phyloP scores from a whole-genome alignment of 2,888 invertebrate species.

The Troides oblongomaculatus region DNA sequence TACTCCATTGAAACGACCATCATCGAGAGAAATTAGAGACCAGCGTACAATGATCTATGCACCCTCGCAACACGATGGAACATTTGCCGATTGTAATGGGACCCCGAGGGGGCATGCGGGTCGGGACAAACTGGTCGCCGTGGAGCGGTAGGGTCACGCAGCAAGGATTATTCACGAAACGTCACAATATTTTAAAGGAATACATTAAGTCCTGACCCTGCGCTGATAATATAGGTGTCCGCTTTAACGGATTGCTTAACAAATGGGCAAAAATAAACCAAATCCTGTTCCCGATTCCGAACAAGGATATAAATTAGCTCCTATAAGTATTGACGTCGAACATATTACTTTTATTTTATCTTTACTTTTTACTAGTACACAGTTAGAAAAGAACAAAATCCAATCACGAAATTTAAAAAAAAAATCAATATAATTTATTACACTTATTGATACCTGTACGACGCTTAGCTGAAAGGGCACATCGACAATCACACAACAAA shows the following conservation, averaged over 20 bases:
- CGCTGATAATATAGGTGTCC: conserved; percentile 63
- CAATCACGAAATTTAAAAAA: too few species aligned
- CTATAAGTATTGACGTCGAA: too few species aligned
- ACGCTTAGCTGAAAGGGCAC: conserved; percentile 65
- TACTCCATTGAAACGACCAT: conserved; percentile 71
- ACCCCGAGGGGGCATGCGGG: conserved; percentile 3
- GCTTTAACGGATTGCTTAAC: conserved; percentile 63
- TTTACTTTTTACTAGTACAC: too few species aligned
- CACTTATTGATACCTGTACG: conserved; percentile 73
- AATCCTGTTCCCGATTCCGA: conserved; percentile 32
- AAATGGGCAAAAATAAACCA: conserved; percentile 51
- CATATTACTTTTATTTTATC: too few species aligned
- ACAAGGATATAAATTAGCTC: not conserved
- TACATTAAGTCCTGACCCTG: conserved; percentile 63
- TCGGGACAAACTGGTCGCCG: conserved; percentile 35
- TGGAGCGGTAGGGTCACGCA: conserved; percentile 53
- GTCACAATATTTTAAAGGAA: conserved; percentile 73
- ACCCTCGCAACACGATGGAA: conserved; percentile 30
- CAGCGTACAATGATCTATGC: conserved; percentile 46
- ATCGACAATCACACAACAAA: conserved; percentile 63
- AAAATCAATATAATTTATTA: not conserved
- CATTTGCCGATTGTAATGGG: not conserved
- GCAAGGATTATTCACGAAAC: conserved; percentile 62
- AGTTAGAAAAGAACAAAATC: too few species aligned
- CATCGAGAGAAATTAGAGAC: conserved; percentile 62